phyloP scores from a whole-genome alignment of 2,113 vertebrate genomes.

The Protobothrops flavoviridis region DNA sequence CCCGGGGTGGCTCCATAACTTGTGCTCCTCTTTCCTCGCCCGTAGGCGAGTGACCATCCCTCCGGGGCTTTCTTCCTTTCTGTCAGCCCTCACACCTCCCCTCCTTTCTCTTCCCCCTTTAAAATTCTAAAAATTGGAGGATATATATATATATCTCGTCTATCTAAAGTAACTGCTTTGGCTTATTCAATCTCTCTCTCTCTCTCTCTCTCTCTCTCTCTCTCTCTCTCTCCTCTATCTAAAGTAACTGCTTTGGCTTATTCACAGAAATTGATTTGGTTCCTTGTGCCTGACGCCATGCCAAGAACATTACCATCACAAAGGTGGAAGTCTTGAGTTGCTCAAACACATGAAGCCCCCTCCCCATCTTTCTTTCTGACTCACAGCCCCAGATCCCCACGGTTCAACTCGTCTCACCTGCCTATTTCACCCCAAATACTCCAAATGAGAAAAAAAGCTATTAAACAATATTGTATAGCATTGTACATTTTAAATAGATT shows the following conservation, averaged over 20 bases:
- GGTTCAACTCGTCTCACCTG: neutral
- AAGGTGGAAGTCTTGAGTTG: neutral
- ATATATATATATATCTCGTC: no score
- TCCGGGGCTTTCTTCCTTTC: no score
- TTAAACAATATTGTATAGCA: neutral
- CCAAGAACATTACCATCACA: neutral
- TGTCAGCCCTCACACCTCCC: no score
- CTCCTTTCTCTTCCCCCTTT: no score
- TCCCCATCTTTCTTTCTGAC: neutral
- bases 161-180: no score
- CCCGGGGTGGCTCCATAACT: no score
- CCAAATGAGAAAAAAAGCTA: neutral
- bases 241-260: neutral
- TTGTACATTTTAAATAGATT: neutral
- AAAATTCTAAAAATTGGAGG: no score
- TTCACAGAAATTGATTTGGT: neutral
- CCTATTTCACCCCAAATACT: neutral
- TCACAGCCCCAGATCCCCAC: neutral
- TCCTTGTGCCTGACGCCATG: neutral
- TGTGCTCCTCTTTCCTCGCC: no score
- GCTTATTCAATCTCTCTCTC: no score
- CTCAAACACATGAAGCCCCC: neutral
- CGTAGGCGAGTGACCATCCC: no score
- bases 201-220: no score
- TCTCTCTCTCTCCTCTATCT: neutral